Percentiles rank a stretch among this genome's conserved stretches.
Evolutionary conservation across 2,888 invertebrate species (phyloP).

Genomic region (Ochropacha duplaris): DNA sequence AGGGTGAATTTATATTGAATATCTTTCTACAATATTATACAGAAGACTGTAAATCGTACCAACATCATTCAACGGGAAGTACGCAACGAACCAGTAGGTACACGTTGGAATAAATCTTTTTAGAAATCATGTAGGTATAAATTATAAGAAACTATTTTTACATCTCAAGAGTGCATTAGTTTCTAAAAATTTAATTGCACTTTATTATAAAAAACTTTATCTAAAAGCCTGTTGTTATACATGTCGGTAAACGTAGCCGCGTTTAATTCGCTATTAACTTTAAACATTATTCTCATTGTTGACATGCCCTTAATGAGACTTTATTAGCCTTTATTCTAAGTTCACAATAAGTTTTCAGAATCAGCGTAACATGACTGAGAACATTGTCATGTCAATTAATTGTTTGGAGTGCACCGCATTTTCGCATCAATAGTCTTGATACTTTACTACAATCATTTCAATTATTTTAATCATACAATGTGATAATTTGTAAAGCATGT

Average conservation of each 20-base stretch:
- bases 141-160: constrained; percentile 41
- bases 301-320: neutral
- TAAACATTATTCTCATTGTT: neutral
- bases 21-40: constrained; percentile 79
- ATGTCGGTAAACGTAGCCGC: neutral
- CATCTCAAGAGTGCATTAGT: constrained; percentile 47
- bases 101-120: constrained; percentile 4
- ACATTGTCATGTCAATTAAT: neutral
- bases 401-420: neutral
- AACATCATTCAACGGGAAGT: constrained; percentile 22
- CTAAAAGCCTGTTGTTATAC: constrained; percentile 20
- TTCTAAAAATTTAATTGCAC: constrained; percentile 58
- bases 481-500: neutral
- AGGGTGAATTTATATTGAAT: constrained; percentile 81
- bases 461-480: no score
- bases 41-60: constrained; percentile 64
- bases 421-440: neutral
- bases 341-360: neutral
- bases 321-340: neutral
- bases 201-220: constrained; percentile 41
- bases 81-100: constrained; percentile 9
- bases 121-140: constrained; percentile 21
- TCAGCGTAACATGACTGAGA: neutral
- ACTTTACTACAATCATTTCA: neutral
- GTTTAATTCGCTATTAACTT: neutral